Conservation (phyloP, 2,888 invertebrate genomes). For the Drosophila planitibia region DNA sequence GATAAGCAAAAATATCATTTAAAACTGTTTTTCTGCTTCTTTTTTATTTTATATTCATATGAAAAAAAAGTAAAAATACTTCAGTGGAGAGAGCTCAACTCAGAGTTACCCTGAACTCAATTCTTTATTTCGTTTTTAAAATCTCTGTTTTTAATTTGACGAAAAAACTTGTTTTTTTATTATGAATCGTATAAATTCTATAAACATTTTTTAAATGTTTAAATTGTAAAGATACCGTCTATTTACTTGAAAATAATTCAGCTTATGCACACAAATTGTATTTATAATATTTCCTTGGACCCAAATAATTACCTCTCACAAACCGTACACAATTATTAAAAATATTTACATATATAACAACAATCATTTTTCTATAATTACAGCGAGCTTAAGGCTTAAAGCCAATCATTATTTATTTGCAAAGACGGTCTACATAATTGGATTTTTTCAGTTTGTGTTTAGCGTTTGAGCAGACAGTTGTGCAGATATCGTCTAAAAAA, state of each 20-base stretch:
- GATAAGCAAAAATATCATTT: background rate
- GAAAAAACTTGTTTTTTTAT: accelerated
- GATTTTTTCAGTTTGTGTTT: background rate
- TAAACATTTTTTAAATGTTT: no score
- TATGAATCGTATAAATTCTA: background rate
- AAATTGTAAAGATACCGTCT: background rate
- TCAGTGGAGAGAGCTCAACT: background rate
- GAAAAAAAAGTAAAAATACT: background rate
- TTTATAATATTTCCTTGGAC: background rate
- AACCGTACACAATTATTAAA: background rate
- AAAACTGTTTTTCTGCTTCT: background rate
- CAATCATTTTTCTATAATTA: background rate
- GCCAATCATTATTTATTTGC: background rate
- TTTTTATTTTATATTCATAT: background rate
- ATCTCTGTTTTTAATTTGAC: background rate
- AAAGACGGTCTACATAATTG: background rate
- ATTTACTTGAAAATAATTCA: background rate
- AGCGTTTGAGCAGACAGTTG: background rate
- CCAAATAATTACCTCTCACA: background rate
- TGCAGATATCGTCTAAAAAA: background rate
- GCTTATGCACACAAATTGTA: background rate
- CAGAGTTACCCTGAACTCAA: background rate
- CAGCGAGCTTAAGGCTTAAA: background rate
- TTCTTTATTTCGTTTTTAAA: background rate
- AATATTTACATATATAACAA: background rate